Percentiles rank a stretch among this genome's conserved stretches.
phyloP scores from a whole-genome alignment of 2,888 invertebrate genomes.

The Caenorhabditis sp. region DNA sequence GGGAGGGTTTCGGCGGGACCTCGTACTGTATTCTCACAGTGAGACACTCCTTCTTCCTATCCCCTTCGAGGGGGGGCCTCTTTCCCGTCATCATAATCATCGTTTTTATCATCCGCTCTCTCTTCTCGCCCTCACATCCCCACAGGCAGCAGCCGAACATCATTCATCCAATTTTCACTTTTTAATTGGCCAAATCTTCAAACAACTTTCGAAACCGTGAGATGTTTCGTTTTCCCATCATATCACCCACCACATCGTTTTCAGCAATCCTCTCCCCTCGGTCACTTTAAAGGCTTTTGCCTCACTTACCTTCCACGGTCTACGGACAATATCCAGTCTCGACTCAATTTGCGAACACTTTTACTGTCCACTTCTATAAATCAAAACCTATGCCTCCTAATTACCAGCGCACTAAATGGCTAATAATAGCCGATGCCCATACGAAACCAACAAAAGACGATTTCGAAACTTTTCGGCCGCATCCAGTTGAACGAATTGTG shows the following conservation, averaged over 20 bases:
- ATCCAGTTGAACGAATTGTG: constrained; percentile 55
- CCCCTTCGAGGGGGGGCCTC: constrained; percentile 35
- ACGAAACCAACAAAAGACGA: constrained; percentile 43
- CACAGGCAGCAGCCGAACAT: constrained; percentile 46
- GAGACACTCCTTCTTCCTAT: constrained; percentile 23
- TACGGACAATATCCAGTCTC: constrained; percentile 1
- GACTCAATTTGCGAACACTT: background rate
- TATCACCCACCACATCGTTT: constrained; percentile 21
- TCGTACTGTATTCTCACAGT: constrained; percentile 51
- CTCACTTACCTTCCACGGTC: too few relatives aligned
- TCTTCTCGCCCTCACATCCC: constrained; percentile 39
- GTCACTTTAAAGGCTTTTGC: background rate
- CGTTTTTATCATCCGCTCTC: constrained; percentile 49
- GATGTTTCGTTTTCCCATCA: constrained; percentile 56
- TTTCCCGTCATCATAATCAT: constrained; percentile 55
- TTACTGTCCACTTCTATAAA: constrained; percentile 47
- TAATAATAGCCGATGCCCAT: constrained; percentile 56
- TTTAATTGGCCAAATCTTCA: constrained; percentile 55
- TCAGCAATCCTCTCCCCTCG: background rate
- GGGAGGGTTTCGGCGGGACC: constrained; percentile 34
- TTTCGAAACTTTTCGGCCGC: constrained; percentile 39
- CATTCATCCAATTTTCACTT: constrained; percentile 55
- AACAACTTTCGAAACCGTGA: constrained; percentile 57
- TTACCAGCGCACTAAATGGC: constrained; percentile 52
- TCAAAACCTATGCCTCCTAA: constrained; percentile 43